Conservation (phyloP, 2,888 invertebrate genomes). For the Phoenoteleia sp. region DNA sequence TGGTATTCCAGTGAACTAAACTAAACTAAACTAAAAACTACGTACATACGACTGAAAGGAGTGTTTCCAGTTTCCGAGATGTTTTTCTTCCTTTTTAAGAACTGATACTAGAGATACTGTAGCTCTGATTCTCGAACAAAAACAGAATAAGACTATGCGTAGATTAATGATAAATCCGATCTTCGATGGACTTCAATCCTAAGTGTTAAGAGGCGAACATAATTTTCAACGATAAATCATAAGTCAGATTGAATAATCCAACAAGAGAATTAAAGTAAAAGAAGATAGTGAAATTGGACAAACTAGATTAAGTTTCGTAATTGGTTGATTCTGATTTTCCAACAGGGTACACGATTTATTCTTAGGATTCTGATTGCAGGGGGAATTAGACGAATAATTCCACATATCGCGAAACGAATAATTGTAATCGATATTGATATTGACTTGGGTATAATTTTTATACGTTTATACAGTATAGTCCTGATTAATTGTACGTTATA, state of each 20-base stretch:
- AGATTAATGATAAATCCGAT: constrained; percentile 42
- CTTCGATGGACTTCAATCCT: constrained; percentile 39
- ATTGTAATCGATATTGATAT: constrained; percentile 43
- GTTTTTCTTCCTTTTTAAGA: constrained; percentile 49
- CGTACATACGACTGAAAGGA: constrained; percentile 17
- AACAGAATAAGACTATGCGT: constrained; percentile 29
- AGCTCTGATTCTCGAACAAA: constrained; percentile 33
- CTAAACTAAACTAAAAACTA: background rate
- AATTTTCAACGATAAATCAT: constrained; percentile 38
- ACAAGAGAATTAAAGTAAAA: no score
- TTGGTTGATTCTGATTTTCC: constrained; percentile 49
- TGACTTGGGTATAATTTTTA: constrained; percentile 60
- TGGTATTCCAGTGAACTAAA: constrained; percentile 11
- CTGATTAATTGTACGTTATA: constrained; percentile 52
- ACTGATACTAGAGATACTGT: constrained; percentile 33
- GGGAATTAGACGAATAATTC: constrained; percentile 52
- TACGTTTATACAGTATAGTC: constrained; percentile 57
- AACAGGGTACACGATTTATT: constrained; percentile 60
- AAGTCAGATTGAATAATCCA: constrained; percentile 41
- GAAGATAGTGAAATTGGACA: constrained; percentile 15
- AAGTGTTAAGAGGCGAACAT: constrained; percentile 36
- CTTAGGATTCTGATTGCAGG: constrained; percentile 42
- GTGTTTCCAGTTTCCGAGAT: constrained; percentile 24
- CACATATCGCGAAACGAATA: constrained; percentile 61
- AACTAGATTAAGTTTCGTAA: constrained; percentile 45